phyloP scores from a whole-genome alignment of 2,888 invertebrate species.

The Pyrrhia umbra region DNA sequence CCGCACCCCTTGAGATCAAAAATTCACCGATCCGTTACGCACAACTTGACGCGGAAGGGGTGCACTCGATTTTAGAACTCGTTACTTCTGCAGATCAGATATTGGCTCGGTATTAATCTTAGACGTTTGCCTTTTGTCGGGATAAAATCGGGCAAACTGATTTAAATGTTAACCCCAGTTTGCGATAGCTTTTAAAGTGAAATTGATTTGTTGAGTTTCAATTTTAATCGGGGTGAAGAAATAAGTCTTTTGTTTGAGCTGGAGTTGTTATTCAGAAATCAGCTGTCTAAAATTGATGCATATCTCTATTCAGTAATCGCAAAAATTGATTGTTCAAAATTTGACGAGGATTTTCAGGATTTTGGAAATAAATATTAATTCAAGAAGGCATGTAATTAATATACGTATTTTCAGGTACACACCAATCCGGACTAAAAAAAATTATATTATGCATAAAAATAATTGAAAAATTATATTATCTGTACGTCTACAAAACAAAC shows the following conservation, averaged over 20 bases:
- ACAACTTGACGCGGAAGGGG: constrained; percentile 79
- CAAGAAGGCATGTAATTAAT: too few relatives aligned
- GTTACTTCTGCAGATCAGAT: constrained; percentile 77
- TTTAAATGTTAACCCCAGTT: constrained; percentile 60
- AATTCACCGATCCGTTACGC: constrained; percentile 83
- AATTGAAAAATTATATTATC: too few relatives aligned
- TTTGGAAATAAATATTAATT: too few relatives aligned
- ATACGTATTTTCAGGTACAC: too few relatives aligned
- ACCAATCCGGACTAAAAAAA: too few relatives aligned
- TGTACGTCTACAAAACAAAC: too few relatives aligned
- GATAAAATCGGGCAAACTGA: constrained; percentile 60
- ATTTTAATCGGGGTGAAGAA: constrained; percentile 17
- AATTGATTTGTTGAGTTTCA: constrained; percentile 47
- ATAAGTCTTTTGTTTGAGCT: constrained; percentile 17
- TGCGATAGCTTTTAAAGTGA: constrained; percentile 45
- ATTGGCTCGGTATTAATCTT: constrained; percentile 74
- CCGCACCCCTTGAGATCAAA: constrained; percentile 76
- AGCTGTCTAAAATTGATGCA: too few relatives aligned
- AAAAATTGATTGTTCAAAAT: too few relatives aligned
- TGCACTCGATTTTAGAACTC: constrained; percentile 75
- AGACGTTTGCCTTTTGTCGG: constrained; percentile 60
- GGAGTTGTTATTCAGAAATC: not conserved
- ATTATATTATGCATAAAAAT: too few relatives aligned
- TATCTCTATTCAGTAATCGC: too few relatives aligned
- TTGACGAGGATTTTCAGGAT: too few relatives aligned